phyloP scores from a whole-genome alignment of 1,140 invertebrate species.

The Drosophila setifemur region DNA sequence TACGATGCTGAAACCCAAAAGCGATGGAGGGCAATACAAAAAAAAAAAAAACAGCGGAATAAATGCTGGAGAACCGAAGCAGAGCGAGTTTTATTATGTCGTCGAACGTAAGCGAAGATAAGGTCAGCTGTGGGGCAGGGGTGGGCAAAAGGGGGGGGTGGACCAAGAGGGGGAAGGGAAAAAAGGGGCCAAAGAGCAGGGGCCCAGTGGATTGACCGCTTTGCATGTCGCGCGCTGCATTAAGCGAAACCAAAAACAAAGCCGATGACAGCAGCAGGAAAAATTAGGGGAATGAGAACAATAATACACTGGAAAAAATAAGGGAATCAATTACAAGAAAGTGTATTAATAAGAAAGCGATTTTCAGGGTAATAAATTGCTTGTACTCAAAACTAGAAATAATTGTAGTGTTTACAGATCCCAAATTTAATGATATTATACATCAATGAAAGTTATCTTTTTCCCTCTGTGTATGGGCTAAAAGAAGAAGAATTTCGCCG shows the following conservation, averaged over 20 bases:
- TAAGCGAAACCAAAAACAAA: slow-evolving; percentile 64
- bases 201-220: slow-evolving; percentile 50
- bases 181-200: slow-evolving; percentile 13
- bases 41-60: slow-evolving; percentile 20
- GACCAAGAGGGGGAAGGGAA: not conserved
- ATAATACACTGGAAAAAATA: not conserved
- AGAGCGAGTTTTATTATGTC: slow-evolving; percentile 74
- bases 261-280: slow-evolving; percentile 24
- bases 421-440: not conserved
- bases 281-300: slow-evolving; percentile 12
- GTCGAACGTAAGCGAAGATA: slow-evolving; percentile 49
- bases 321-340: not conserved
- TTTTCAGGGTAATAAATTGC: too few relatives aligned
- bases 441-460: too few relatives aligned
- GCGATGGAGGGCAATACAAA: too few relatives aligned
- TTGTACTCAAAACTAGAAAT: not conserved
- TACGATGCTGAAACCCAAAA: slow-evolving; percentile 54
- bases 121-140: slow-evolving; percentile 22
- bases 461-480: not conserved
- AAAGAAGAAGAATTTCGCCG: not conserved
- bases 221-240: slow-evolving; percentile 67
- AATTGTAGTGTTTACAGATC: too few relatives aligned
- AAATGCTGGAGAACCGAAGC: slow-evolving; percentile 49
- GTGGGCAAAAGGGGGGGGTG: not conserved
- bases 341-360: not conserved